Evolutionary conservation across 2,113 vertebrate genomes (phyloP).

Genomic region (Eretmochelys imbricata): DNA sequence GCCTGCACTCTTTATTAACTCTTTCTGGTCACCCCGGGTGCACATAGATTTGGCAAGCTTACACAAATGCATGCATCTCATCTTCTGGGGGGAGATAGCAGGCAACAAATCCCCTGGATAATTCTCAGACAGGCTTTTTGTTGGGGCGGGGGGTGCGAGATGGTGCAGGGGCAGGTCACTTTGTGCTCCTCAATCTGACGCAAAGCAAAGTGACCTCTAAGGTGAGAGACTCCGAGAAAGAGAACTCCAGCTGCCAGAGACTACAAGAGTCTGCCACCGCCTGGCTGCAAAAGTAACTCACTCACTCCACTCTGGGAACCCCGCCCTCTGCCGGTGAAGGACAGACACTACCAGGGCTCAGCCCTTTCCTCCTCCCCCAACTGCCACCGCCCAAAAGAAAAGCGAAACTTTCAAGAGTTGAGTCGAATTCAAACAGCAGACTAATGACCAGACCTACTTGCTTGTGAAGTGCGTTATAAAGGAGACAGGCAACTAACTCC

Average conservation of each 20-base stretch:
- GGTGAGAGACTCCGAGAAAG: neutral
- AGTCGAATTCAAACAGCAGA: fast-evolving
- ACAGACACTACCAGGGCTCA: neutral
- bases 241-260: neutral
- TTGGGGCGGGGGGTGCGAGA: fast-evolving
- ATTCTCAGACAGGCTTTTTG: neutral
- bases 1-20: conserved; percentile 28
- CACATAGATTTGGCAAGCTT: neutral
- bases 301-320: neutral
- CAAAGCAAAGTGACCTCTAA: neutral
- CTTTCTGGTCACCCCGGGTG: neutral
- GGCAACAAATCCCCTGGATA: neutral
- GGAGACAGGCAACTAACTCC: neutral
- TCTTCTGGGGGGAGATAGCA: neutral
- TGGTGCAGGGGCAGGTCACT: neutral
- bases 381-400: neutral
- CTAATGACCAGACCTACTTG: neutral
- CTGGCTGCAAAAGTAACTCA: neutral
- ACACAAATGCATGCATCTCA: neutral
- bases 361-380: neutral
- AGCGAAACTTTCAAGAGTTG: fast-evolving
- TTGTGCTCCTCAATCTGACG: neutral
- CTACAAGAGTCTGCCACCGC: neutral
- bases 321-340: neutral
- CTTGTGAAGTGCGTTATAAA: fast-evolving